Percentiles rank a stretch among this genome's conserved stretches.
Evolutionary conservation across 2,888 invertebrate species (phyloP).

Genomic region (Hecatera dysodea): DNA sequence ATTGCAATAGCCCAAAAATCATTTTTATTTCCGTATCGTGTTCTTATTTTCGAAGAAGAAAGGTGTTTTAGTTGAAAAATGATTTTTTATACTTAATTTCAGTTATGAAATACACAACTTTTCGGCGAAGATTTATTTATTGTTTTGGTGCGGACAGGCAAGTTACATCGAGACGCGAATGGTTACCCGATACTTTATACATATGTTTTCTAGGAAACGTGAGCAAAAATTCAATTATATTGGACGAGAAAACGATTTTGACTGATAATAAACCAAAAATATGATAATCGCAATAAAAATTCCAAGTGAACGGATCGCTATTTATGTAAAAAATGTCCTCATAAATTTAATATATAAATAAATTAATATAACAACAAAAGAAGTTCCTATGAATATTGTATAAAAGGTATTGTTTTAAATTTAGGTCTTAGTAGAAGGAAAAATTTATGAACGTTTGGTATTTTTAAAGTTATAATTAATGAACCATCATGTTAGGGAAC

Average conservation of each 20-base stretch:
- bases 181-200: slow-evolving; percentile 82
- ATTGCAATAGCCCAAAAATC: slow-evolving; percentile 91
- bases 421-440: slow-evolving; percentile 90
- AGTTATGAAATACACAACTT: slow-evolving; percentile 85
- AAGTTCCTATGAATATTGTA: slow-evolving; percentile 91
- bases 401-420: slow-evolving; percentile 90
- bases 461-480: slow-evolving; percentile 89
- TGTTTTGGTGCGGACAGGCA: slow-evolving; percentile 83
- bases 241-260: slow-evolving; percentile 78
- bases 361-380: slow-evolving; percentile 91
- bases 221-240: slow-evolving; percentile 73
- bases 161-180: slow-evolving; percentile 81
- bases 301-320: slow-evolving; percentile 89
- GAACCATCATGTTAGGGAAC: slow-evolving; percentile 86
- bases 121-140: slow-evolving; percentile 80
- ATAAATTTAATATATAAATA: slow-evolving; percentile 90
- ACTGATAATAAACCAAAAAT: slow-evolving; percentile 76
- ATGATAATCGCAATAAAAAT: slow-evolving; percentile 78
- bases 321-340: slow-evolving; percentile 90
- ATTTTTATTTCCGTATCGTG: slow-evolving; percentile 81
- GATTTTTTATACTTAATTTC: slow-evolving; percentile 72
- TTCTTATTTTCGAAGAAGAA: slow-evolving; percentile 76
- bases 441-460: slow-evolving; percentile 90
- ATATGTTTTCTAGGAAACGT: slow-evolving; percentile 88
- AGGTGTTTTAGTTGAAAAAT: slow-evolving; percentile 71